Conservation (phyloP, 2,113 vertebrate species). For the Caranx ignobilis region DNA sequence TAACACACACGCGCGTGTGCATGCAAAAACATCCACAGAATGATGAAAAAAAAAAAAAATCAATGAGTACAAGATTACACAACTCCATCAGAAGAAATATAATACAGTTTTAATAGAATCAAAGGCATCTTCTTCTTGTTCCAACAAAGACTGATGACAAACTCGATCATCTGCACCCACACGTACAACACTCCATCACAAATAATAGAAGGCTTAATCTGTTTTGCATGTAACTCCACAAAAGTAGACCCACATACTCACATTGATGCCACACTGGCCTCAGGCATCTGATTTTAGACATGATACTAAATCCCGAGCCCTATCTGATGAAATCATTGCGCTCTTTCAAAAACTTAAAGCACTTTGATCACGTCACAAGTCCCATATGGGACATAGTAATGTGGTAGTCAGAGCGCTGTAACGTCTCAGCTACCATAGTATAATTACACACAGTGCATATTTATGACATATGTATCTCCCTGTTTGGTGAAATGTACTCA, state of each 20-base stretch:
- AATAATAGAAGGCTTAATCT: conserved; percentile 51
- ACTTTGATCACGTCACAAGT: conserved; percentile 47
- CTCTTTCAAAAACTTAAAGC: conserved; percentile 40
- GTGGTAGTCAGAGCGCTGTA: conserved; percentile 44
- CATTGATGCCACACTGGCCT: conserved; percentile 13
- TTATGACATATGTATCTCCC: conserved; percentile 73
- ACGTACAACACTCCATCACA: conserved; percentile 37
- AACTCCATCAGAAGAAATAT: conserved; percentile 71
- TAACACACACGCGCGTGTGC: conserved; percentile 8
- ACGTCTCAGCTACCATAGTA: conserved; percentile 52
- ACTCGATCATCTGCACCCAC: conserved; percentile 43
- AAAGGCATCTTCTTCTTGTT: conserved; percentile 53
- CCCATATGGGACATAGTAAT: conserved; percentile 53
- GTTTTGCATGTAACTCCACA: conserved; percentile 48
- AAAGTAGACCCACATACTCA: conserved; percentile 42
- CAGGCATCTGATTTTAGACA: conserved; percentile 37
- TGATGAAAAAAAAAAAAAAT: conserved; percentile 56
- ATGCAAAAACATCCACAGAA: conserved; percentile 44
- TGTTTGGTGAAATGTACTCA: conserved; percentile 73
- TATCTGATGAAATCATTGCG: conserved; percentile 50
- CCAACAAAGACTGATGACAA: conserved; percentile 58
- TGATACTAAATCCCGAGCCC: conserved; percentile 33
- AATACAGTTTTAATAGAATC: conserved; percentile 69
- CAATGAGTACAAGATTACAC: conserved; percentile 72
- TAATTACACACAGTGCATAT: conserved; percentile 66